These are phyloP conservation scores for Cydia pomonella DNA, from an alignment of 1,140 invertebrate genomes.

Conservation along the genomic window DNA sequence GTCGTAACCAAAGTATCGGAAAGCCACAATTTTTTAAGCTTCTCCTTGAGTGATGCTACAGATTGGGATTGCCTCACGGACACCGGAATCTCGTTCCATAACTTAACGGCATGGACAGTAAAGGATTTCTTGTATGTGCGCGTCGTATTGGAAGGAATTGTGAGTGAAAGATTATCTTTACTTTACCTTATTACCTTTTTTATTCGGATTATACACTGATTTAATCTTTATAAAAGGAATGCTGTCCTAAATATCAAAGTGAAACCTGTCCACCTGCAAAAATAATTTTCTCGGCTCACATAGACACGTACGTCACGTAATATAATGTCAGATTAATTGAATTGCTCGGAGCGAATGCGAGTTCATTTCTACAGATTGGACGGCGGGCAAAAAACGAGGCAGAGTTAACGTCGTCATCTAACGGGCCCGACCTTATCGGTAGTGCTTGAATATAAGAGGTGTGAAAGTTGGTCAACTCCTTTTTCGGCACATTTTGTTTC, in stretches of 20 bases:
- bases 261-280: background rate
- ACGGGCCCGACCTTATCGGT: slow-evolving; percentile 30
- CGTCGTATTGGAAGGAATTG: too few relatives aligned
- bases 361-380: slow-evolving; percentile 42
- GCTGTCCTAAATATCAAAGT: background rate
- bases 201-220: background rate
- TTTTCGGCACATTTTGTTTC: background rate
- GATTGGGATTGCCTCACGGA: too few relatives aligned
- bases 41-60: too few relatives aligned
- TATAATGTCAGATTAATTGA: slow-evolving; percentile 61
- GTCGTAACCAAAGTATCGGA: too few relatives aligned
- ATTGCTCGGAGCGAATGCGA: slow-evolving; percentile 47
- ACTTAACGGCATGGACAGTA: too few relatives aligned
- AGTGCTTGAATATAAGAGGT: slow-evolving; percentile 24
- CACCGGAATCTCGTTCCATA: too few relatives aligned
- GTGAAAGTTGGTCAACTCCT: slow-evolving; percentile 12
- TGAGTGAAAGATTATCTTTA: too few relatives aligned
- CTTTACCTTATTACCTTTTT: too few relatives aligned
- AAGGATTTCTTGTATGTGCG: too few relatives aligned
- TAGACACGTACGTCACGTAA: slow-evolving; percentile 45
- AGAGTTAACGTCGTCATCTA: slow-evolving; percentile 39
- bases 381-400: slow-evolving; percentile 38
- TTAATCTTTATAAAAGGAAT: background rate
- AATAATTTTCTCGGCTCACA: slow-evolving; percentile 39
- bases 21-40: too few relatives aligned